Conservation (phyloP, 1,140 invertebrate genomes). For the Apis florea region DNA sequence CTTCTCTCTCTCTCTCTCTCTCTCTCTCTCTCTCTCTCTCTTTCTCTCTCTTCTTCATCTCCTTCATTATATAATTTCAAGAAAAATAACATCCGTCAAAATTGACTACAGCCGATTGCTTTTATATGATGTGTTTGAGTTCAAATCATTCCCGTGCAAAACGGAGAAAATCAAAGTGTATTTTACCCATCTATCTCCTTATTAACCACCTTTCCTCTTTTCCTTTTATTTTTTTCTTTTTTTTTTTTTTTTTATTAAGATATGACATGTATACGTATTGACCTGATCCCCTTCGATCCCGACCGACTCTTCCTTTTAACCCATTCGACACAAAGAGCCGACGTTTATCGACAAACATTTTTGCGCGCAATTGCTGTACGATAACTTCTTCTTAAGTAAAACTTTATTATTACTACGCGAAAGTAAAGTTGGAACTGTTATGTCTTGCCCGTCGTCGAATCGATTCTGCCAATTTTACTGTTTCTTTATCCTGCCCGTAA, state of each 20-base stretch:
- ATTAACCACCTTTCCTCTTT: slow-evolving; percentile 3
- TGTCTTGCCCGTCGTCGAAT: not conserved
- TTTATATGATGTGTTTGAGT: slow-evolving; percentile 73
- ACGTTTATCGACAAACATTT: not conserved
- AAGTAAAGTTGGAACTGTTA: not conserved
- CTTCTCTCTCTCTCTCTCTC: no score
- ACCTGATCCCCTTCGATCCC: slow-evolving; percentile 63
- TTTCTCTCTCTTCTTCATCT: not conserved
- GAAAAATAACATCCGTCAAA: slow-evolving; percentile 79
- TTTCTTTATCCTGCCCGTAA: not conserved
- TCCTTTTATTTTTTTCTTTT: not conserved
- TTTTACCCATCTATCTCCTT: not conserved
- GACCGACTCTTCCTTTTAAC: slow-evolving; percentile 44
- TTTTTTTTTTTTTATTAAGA: slow-evolving; percentile 51
- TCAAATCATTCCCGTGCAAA: slow-evolving; percentile 64
- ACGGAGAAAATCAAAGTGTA: slow-evolving; percentile 53
- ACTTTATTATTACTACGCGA: not conserved
- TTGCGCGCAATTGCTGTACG: not conserved
- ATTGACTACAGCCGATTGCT: slow-evolving; percentile 79
- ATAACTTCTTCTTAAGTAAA: not conserved
- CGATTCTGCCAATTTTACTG: not conserved
- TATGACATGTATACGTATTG: slow-evolving; percentile 71
- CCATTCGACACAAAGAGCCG: not conserved
- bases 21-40: no score
- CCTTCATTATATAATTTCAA: slow-evolving; percentile 65